A percentile compares a stretch with the other conserved stretches of the same genome.
Evolutionary conservation across 2,888 invertebrate species (phyloP).

Genomic region (Drosophila lutescens): DNA sequence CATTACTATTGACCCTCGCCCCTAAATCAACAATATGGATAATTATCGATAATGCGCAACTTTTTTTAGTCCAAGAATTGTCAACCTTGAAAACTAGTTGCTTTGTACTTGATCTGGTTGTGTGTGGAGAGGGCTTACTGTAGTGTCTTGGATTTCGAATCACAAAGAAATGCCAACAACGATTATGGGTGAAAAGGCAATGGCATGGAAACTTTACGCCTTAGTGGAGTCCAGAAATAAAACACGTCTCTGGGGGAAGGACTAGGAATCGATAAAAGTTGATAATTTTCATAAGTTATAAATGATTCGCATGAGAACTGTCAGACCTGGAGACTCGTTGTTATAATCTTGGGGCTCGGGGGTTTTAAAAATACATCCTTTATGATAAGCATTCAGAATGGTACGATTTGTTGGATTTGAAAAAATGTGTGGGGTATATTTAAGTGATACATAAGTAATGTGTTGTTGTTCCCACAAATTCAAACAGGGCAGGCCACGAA

Average conservation of each 20-base stretch:
- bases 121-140: slow-evolving; percentile 15
- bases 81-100: slow-evolving; percentile 31
- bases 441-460: background rate
- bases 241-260: slow-evolving; percentile 30
- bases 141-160: slow-evolving; percentile 15
- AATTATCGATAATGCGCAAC: slow-evolving; percentile 43
- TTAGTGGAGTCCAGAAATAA: slow-evolving; percentile 27
- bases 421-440: background rate
- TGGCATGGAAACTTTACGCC: slow-evolving; percentile 57
- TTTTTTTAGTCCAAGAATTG: slow-evolving; percentile 20
- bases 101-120: slow-evolving; percentile 69
- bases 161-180: slow-evolving; percentile 52
- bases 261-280: slow-evolving; percentile 50
- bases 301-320: slow-evolving; percentile 1
- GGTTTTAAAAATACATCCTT: background rate
- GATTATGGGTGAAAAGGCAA: slow-evolving; percentile 53
- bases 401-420: no score
- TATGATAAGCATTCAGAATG: no score
- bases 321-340: background rate
- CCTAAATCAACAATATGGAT: slow-evolving; percentile 23
- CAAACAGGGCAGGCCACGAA: background rate
- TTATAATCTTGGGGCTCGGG: background rate
- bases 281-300: background rate
- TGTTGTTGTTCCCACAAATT: background rate
- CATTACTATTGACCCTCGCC: slow-evolving; percentile 28